A percentile compares a stretch with the other conserved stretches of the same genome.
phyloP scores from a whole-genome alignment of 2,888 invertebrate genomes.

The Cremastinae sp. region DNA sequence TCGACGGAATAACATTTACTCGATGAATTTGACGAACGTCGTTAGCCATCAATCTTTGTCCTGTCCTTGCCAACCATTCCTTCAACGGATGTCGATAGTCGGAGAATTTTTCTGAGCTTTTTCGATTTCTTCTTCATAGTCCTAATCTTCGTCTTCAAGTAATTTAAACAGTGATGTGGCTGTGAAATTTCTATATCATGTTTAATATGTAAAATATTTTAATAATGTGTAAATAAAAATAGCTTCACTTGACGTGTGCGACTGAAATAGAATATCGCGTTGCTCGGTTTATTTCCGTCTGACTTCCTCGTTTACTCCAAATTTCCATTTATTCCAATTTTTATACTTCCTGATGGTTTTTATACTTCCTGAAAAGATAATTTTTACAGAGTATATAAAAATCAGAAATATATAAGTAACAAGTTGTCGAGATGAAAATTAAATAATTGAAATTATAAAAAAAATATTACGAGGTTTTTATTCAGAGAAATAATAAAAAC shows the following conservation, averaged over 20 bases:
- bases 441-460: too few relatives aligned
- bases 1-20: conserved; percentile 83
- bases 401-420: too few relatives aligned
- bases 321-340: too few relatives aligned
- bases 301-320: too few relatives aligned
- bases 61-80: conserved; percentile 90
- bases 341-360: too few relatives aligned
- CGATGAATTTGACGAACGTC: conserved; percentile 83
- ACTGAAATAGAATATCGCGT: too few relatives aligned
- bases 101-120: conserved; percentile 86
- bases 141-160: neutral
- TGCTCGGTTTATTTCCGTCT: neutral
- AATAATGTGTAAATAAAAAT: conserved; percentile 34
- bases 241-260: neutral
- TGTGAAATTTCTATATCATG: conserved; percentile 54
- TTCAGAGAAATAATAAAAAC: too few relatives aligned
- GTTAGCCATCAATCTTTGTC: conserved; percentile 86
- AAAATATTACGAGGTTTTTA: too few relatives aligned
- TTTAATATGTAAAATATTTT: conserved; percentile 54
- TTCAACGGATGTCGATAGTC: conserved; percentile 88
- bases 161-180: conserved; percentile 40
- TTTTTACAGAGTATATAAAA: too few relatives aligned
- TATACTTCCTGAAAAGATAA: too few relatives aligned
- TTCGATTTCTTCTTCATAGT: conserved; percentile 15
- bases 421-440: too few relatives aligned